Evolutionary conservation across 2,797 vertebrate genomes (phyloP).

Genomic region (Notoglanidium macrostoma): DNA sequence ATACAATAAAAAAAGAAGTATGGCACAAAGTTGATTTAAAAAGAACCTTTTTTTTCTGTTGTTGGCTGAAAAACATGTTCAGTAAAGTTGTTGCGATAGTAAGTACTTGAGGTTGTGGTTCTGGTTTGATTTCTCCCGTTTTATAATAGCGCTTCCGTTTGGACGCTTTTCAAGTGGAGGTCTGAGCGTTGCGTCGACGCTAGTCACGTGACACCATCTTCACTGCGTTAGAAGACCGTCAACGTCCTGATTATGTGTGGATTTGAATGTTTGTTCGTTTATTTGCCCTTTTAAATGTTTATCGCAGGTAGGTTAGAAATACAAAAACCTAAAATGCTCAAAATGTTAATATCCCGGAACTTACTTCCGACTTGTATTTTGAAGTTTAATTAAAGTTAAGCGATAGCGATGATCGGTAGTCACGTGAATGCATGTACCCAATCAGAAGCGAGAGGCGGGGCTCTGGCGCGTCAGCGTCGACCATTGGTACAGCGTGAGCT

Average conservation of each 20-base stretch:
- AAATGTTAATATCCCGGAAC: not conserved
- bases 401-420: not conserved
- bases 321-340: not conserved
- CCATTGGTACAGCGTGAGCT: not conserved
- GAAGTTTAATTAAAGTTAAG: not conserved
- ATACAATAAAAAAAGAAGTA: too few relatives aligned
- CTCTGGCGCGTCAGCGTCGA: not conserved
- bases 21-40: too few relatives aligned
- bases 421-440: constrained; percentile 49
- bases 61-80: too few relatives aligned
- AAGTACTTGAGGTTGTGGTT: too few relatives aligned
- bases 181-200: too few relatives aligned
- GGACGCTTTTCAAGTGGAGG: too few relatives aligned
- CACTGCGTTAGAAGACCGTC: not conserved
- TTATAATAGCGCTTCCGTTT: too few relatives aligned
- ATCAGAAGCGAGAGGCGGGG: constrained; percentile 26
- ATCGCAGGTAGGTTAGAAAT: not conserved
- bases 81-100: too few relatives aligned
- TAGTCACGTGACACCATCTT: not conserved
- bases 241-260: not conserved
- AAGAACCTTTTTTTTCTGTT: too few relatives aligned
- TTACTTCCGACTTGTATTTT: constrained; percentile 12
- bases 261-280: not conserved
- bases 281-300: not conserved
- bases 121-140: too few relatives aligned